phyloP scores from a whole-genome alignment of 2,797 vertebrate genomes.

The Urocyon cinereoargenteus region DNA sequence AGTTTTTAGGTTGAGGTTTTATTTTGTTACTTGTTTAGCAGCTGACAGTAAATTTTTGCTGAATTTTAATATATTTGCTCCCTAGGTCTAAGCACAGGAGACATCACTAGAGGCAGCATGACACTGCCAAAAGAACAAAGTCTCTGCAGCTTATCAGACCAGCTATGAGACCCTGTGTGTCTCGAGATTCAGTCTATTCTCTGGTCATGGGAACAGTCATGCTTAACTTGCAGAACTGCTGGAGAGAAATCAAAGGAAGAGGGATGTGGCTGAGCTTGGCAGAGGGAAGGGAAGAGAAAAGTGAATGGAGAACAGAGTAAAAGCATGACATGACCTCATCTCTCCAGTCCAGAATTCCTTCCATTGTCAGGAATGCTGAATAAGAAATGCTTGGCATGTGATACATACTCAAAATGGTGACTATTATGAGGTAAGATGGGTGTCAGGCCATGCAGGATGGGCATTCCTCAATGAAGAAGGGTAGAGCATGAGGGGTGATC shows the following conservation, averaged over 20 bases:
- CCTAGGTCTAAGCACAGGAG: background rate
- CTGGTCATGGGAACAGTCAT: background rate
- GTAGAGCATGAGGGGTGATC: background rate
- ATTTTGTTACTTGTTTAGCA: background rate
- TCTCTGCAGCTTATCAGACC: background rate
- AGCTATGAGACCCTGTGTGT: background rate
- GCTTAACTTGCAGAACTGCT: background rate
- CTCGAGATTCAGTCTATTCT: background rate
- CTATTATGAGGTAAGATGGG: too few species aligned
- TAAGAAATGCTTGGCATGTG: background rate
- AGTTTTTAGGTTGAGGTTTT: background rate
- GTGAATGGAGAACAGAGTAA: background rate
- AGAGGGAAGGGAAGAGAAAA: background rate
- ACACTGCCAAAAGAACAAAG: background rate
- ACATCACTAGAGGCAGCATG: background rate
- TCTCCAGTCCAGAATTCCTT: background rate
- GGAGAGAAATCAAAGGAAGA: background rate
- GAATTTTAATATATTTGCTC: background rate
- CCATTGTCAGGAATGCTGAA: background rate
- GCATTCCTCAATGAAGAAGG: background rate
- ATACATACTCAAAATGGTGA: background rate
- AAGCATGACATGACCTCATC: background rate
- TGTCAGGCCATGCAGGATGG: fast-evolving
- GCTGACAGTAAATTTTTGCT: background rate
- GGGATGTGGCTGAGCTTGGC: background rate